Evolutionary conservation across 1,140 invertebrate species (phyloP).

Genomic region (Amphibalanus amphitrite): DNA sequence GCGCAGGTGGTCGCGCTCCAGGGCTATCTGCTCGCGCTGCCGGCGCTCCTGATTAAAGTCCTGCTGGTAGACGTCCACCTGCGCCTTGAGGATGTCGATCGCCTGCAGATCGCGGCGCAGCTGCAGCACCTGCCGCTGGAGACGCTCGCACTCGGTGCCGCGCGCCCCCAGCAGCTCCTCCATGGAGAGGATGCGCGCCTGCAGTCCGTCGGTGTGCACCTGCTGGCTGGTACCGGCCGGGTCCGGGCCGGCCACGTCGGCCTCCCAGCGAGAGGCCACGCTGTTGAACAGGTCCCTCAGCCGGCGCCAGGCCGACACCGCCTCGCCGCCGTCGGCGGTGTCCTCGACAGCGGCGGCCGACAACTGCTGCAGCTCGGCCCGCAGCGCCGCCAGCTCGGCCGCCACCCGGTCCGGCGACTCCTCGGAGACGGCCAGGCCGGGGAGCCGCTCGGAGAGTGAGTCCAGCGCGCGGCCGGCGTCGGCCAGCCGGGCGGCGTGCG

Average conservation of each 20-base stretch:
- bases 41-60: background rate
- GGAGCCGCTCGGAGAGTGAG: background rate
- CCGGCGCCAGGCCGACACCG: too few species aligned
- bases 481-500: background rate
- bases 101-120: background rate
- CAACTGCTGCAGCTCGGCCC: background rate
- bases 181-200: background rate
- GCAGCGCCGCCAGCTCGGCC: background rate
- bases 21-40: background rate
- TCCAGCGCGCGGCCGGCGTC: background rate
- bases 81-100: background rate
- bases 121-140: background rate
- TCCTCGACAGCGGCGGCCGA: too few species aligned
- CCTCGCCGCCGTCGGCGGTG: background rate
- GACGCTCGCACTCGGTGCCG: background rate
- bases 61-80: background rate
- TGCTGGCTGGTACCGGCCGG: background rate
- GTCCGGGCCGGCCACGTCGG: background rate
- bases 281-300: background rate
- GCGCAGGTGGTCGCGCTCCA: slow-evolving; percentile 39
- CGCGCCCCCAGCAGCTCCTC: background rate
- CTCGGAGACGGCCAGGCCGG: background rate
- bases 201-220: background rate
- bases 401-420: background rate
- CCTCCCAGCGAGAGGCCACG: background rate